phyloP scores from a whole-genome alignment of 2,113 vertebrate genomes.

The Riparia riparia region DNA sequence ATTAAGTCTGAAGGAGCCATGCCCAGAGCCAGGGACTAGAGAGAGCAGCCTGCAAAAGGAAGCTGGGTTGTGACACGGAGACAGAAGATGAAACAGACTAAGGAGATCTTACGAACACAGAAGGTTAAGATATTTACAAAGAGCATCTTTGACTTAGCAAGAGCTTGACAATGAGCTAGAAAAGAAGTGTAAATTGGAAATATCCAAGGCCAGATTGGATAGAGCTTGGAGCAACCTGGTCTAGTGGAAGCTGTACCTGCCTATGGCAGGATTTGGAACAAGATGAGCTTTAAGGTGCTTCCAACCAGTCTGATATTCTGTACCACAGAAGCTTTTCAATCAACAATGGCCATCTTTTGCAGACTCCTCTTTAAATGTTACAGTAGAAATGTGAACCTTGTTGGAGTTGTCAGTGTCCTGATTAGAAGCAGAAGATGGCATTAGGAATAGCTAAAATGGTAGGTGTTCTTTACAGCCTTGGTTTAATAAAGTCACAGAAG shows the following conservation, averaged over 20 bases:
- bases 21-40: not conserved
- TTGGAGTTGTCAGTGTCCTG: not conserved
- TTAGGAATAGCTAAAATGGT: not conserved
- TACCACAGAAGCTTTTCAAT: not conserved
- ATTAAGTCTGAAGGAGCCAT: not conserved
- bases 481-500: not conserved
- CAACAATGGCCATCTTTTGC: not conserved
- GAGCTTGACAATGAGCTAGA: not conserved
- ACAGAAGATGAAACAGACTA: not conserved
- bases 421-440: not conserved
- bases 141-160: not conserved
- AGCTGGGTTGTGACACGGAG: not conserved
- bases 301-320: not conserved
- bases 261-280: not conserved
- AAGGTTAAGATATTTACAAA: not conserved
- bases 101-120: accelerated
- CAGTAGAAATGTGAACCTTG: not conserved
- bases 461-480: not conserved
- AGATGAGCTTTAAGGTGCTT: not conserved
- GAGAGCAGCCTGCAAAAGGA: not conserved
- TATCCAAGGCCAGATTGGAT: not conserved
- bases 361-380: not conserved
- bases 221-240: not conserved
- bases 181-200: not conserved
- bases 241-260: not conserved